These are phyloP conservation scores for Castor canadensis DNA, from an alignment of 2,113 vertebrate genomes.

Conservation along the genomic window DNA sequence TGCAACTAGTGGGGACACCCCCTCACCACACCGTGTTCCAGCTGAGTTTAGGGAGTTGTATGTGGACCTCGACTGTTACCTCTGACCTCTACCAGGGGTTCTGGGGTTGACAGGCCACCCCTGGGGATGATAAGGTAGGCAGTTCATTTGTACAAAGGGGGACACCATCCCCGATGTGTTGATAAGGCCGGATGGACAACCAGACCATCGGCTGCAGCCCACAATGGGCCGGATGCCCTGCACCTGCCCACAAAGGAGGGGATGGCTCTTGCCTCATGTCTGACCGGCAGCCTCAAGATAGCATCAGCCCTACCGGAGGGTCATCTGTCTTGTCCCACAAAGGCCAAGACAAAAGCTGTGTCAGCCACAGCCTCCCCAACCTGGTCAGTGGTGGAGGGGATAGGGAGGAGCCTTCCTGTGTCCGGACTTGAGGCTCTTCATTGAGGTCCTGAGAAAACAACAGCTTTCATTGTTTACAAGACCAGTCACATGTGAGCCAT, in stretches of 20 bases:
- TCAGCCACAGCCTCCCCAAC: slow-evolving; percentile 68
- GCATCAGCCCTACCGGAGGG: slow-evolving; percentile 66
- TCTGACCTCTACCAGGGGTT: neutral
- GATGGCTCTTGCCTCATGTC: slow-evolving; percentile 47
- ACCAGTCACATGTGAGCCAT: neutral
- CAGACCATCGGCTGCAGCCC: neutral
- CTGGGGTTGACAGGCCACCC: neutral
- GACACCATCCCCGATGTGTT: neutral
- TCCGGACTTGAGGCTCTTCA: slow-evolving; percentile 26
- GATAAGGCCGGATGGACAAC: slow-evolving; percentile 63
- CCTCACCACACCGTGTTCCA: too few relatives aligned
- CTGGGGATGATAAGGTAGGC: neutral
- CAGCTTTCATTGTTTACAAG: neutral
- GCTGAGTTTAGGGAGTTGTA: neutral
- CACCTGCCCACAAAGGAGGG: slow-evolving; percentile 72
- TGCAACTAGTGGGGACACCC: neutral
- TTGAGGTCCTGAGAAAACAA: neutral
- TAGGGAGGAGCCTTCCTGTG: slow-evolving; percentile 41
- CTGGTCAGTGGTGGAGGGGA: slow-evolving; percentile 48
- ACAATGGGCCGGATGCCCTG: slow-evolving; percentile 72
- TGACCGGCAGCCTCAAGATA: slow-evolving; percentile 68
- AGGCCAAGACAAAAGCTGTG: slow-evolving; percentile 70
- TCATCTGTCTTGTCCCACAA: slow-evolving; percentile 77
- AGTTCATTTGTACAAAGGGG: slow-evolving; percentile 39
- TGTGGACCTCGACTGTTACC: neutral